Conservation (phyloP, 2,797 vertebrate genomes). For the Chloroceryle inda region DNA sequence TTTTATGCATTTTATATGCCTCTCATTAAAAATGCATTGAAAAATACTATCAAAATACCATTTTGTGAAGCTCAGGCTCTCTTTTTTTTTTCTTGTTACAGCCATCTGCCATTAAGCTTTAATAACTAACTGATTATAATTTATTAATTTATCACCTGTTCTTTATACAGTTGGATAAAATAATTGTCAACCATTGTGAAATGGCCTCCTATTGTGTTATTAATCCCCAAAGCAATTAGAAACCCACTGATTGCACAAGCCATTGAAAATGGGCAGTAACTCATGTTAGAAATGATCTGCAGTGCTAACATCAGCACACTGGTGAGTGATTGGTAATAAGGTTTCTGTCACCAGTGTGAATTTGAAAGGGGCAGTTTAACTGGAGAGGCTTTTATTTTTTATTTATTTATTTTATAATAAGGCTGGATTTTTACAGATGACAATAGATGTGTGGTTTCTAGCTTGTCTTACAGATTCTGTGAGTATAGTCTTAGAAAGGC, state of each 20-base stretch:
- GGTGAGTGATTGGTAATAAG: not conserved
- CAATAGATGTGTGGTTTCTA: not conserved
- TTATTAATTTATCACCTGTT: constrained; percentile 79
- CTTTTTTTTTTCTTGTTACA: constrained; percentile 59
- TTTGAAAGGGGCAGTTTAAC: constrained; percentile 40
- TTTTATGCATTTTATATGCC: constrained; percentile 72
- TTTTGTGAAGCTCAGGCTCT: constrained; percentile 35
- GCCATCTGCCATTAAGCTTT: constrained; percentile 70
- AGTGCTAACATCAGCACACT: not conserved
- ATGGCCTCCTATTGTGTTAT: constrained; percentile 70
- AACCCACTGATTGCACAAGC: constrained; percentile 59
- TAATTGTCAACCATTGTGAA: constrained; percentile 63
- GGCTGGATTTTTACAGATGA: not conserved
- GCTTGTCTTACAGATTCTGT: not conserved
- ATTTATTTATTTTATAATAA: constrained; percentile 40
- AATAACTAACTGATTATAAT: constrained; percentile 71
- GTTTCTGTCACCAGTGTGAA: not conserved
- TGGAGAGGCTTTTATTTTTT: not conserved
- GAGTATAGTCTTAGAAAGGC: not conserved
- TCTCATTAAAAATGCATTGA: constrained; percentile 74
- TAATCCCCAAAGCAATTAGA: constrained; percentile 75
- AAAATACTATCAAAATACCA: constrained; percentile 69
- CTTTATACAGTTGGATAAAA: constrained; percentile 71
- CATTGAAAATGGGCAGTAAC: constrained; percentile 43
- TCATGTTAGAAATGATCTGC: constrained; percentile 30